Base-by-base conservation (phyloP, 2,888 invertebrate genomes). In the Sarcophaga rosellei region DNA sequence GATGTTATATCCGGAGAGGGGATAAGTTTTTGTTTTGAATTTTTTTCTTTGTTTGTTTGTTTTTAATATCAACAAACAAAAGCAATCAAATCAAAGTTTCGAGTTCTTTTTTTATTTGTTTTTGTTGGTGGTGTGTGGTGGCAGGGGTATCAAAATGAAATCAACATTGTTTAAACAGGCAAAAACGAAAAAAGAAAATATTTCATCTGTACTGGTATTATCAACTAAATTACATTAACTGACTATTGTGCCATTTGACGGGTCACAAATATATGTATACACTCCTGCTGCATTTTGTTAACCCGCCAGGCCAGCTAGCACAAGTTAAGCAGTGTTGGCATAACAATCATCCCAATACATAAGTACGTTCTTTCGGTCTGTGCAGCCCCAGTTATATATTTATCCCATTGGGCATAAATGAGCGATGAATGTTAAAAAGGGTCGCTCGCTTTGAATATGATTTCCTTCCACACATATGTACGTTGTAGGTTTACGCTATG, bases 181-280 rank as follows among this genome's bases (percentile, higher is more conserved):
- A 53, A 44, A 53, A 63, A 47, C 47, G 45, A 25, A 66, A 70
- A 20, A 81, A 61, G 84, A 74, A 10, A 44, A 66, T 74, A 82
- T 85, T 80, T 77, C 77, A 86, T 81, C 83, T 74, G 65, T 70
- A 20, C 35, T 53, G 15, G 63, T 76, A 84, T 74, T 85, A 78
- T 45, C 75, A 75, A 78, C 73, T 70, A 86, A 86, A 86, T 86
- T 84, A 84, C 83, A 86, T 86, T 86, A 86, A 86, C 53, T 53
- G 53, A 53, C 86, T 86, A 35, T 35, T 10, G 2, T 4, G 81
- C 86, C 83, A 86, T 80, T 86, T 86, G 86, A 77, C 83, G 12
- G 86, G 86, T 77, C 59, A 80, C 80, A 86, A 86, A 86, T 63
- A 70, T n/a, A 23, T 17, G n/a, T n/a, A n/a, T n/a, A n/a, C n/a